Conservation (phyloP, 1,140 invertebrate species). For the Zaprionus inermis region DNA sequence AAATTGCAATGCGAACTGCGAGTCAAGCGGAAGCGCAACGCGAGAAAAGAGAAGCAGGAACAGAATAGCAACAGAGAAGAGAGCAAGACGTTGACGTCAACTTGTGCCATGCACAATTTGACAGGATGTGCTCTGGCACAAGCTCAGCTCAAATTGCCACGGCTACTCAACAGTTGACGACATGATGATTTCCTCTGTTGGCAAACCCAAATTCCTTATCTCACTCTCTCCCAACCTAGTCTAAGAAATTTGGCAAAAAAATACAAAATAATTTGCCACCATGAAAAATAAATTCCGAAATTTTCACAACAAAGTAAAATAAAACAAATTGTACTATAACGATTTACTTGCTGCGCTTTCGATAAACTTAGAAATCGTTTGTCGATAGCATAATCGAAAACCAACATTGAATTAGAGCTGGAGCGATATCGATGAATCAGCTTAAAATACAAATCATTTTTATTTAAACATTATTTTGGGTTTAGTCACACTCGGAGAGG, state of each 20-base stretch:
- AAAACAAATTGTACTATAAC: not conserved
- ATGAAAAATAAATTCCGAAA: not conserved
- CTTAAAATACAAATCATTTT: too few relatives aligned
- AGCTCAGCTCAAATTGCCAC: slow-evolving; percentile 30
- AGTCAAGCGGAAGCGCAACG: slow-evolving; percentile 25
- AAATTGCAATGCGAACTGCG: slow-evolving; percentile 49
- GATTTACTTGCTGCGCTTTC: too few relatives aligned
- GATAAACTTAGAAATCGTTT: not conserved
- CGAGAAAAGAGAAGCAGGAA: not conserved
- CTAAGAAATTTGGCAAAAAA: too few relatives aligned
- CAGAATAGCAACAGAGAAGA: not conserved
- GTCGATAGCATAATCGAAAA: too few relatives aligned
- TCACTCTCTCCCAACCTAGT: too few relatives aligned
- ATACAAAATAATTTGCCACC: slow-evolving; percentile 2
- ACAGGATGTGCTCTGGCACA: slow-evolving; percentile 33
- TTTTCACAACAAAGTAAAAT: not conserved
- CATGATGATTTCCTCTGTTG: slow-evolving; percentile 21
- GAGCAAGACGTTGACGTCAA: slow-evolving; percentile 32
- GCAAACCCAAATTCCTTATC: slow-evolving; percentile 5
- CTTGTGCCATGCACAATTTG: slow-evolving; percentile 35
- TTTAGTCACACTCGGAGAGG: too few relatives aligned
- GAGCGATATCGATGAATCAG: not conserved
- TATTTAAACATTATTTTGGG: too few relatives aligned
- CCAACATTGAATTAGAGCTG: too few relatives aligned
- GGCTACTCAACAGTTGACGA: slow-evolving; percentile 38